Evolutionary conservation across 2,797 vertebrate genomes (phyloP).

Genomic region (Ptychobarbus kaznakovi): DNA sequence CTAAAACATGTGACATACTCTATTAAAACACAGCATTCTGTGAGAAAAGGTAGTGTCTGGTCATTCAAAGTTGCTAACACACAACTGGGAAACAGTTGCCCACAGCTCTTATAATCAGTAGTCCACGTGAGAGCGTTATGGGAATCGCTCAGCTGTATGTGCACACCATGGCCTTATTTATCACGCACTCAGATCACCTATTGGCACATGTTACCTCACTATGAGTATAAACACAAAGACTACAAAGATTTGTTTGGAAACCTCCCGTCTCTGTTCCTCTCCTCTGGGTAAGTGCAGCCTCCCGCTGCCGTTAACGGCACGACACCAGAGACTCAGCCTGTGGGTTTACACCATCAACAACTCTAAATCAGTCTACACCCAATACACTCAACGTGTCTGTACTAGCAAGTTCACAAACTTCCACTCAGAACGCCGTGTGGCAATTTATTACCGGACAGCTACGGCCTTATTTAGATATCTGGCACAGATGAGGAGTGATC

Average conservation of each 20-base stretch:
- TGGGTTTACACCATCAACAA: constrained; percentile 31
- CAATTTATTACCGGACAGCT: constrained; percentile 5
- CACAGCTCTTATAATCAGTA: constrained; percentile 19
- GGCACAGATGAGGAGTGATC: background rate
- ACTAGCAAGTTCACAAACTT: constrained; percentile 27
- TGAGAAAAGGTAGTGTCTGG: background rate
- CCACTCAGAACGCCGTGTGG: background rate
- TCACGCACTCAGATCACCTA: background rate
- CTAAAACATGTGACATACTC: background rate
- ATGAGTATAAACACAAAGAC: background rate
- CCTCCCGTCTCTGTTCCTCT: background rate
- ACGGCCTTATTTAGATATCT: constrained; percentile 23
- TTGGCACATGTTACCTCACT: background rate
- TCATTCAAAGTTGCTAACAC: background rate
- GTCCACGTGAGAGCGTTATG: constrained; percentile 13
- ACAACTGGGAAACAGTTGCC: constrained; percentile 2
- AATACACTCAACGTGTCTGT: constrained; percentile 15
- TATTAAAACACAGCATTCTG: background rate
- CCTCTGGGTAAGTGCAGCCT: background rate
- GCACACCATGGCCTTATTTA: background rate
- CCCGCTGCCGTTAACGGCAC: background rate
- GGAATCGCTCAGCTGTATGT: constrained; percentile 33
- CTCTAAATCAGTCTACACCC: constrained; percentile 11
- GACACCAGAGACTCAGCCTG: constrained; percentile 14
- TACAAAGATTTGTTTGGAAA: background rate